These are phyloP conservation scores for Trilocha varians DNA, from an alignment of 2,888 invertebrate genomes.

Conservation along the genomic window DNA sequence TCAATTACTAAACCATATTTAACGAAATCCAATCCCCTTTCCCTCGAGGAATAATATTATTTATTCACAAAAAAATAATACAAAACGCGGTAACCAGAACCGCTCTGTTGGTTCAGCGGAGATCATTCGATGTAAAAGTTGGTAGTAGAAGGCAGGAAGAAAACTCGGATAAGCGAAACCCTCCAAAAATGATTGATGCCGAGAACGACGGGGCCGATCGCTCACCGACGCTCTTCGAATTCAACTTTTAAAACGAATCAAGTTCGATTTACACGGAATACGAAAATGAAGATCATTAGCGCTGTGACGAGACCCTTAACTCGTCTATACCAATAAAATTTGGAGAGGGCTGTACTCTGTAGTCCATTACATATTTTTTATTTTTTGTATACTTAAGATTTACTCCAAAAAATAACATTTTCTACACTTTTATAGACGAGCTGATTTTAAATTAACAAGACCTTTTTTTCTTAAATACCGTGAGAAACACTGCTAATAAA, in stretches of 20 bases:
- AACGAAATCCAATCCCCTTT: constrained; percentile 73
- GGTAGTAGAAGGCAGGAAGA: constrained; percentile 57
- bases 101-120: constrained; percentile 68
- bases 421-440: too few species aligned
- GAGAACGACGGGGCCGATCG: constrained; percentile 41
- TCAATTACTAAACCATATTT: constrained; percentile 74
- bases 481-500: too few species aligned
- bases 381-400: too few species aligned
- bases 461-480: too few species aligned
- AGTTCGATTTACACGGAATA: constrained; percentile 62
- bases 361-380: too few species aligned
- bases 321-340: constrained; percentile 42
- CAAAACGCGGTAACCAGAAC: constrained; percentile 62
- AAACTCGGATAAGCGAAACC: constrained; percentile 73
- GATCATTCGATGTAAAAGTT: constrained; percentile 70
- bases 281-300: constrained; percentile 68
- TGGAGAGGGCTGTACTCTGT: too few species aligned
- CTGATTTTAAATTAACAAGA: too few species aligned
- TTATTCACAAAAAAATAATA: constrained; percentile 72
- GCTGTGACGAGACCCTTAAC: constrained; percentile 46
- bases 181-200: constrained; percentile 75
- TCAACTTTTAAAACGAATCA: constrained; percentile 63
- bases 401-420: too few species aligned
- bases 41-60: constrained; percentile 71
- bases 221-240: constrained; percentile 25